Base-by-base conservation (phyloP, 1,140 invertebrate species). In the Ostrea edulis region DNA sequence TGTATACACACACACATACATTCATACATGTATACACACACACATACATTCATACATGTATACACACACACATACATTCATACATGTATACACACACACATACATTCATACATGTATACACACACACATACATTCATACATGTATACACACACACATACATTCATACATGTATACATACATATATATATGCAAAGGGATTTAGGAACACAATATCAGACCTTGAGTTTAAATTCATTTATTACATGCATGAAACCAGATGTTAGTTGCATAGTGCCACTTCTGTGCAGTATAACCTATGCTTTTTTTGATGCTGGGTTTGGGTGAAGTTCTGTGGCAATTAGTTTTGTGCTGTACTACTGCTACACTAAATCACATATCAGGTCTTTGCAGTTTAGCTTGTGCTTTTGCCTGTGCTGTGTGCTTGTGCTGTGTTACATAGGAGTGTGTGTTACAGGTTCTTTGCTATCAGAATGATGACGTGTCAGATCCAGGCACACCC, bases 401-500 rank as follows among this genome's bases (percentile, higher is more conserved):
- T 83, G 82, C 53, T 53, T 51, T 83, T 81, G 71, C 25, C 14
- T 81, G n/a, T 20, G 71, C 17, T 83, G 82, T 83, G 71, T 81
- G 53, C 52, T 81, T 77, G 68, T 77, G 68, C 68, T 77, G 68
- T 77, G 68, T 77, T 77, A 77, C 29, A 77, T 77, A 77, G 29
- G 68, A 29, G 68, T 77, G 84, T 81, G 54, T 87, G 58, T 90
- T 91, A 14, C 90, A 93, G 93, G 91, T 92, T 12, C 83, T 92
- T 68, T 90, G 89, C 68, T 92, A 91, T 54, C 92, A 91, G 17
- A 86, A 88, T 81, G 92, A 91, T 35, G 87, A 88, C 25, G 54
- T 68, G 4, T 81, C 89, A 53, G 77, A 86, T 12, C 85, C 68
- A 22, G 88, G 81, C 22, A 81, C 88, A 68, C 88, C 88, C 5